phyloP scores from a whole-genome alignment of 2,113 vertebrate species.

The Gymnocephalus cernua region DNA sequence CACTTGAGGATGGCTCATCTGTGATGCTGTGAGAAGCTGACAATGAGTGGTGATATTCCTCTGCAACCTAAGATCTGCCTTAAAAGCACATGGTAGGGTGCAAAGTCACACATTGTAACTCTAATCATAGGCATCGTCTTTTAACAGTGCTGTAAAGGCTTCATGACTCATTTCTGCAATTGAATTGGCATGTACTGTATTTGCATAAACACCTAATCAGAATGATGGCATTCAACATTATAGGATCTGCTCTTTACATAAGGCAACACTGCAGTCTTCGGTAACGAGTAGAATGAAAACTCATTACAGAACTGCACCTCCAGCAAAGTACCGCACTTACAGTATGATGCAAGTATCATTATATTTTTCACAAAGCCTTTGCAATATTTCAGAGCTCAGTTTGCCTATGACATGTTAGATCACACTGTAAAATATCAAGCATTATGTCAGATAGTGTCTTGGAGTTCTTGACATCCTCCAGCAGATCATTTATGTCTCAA shows the following conservation, averaged over 20 bases:
- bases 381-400: neutral
- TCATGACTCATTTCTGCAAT: neutral
- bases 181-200: neutral
- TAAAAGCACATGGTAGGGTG: neutral
- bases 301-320: neutral
- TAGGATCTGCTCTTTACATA: constrained; percentile 2
- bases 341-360: neutral
- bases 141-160: neutral
- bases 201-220: constrained; percentile 11
- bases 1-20: constrained; percentile 8
- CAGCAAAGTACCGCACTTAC: neutral
- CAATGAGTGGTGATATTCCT: neutral
- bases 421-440: neutral
- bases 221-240: constrained; percentile 21
- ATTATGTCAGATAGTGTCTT: neutral
- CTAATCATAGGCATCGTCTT: neutral
- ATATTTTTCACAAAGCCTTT: neutral
- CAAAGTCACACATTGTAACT: constrained; percentile 20
- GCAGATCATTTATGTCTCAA: neutral
- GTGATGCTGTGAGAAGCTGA: constrained; percentile 28
- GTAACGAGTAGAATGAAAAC: neutral
- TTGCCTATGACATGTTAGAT: neutral
- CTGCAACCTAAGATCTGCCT: constrained; percentile 27
- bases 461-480: neutral
- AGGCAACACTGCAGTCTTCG: neutral